Conservation (phyloP, 2,888 invertebrate genomes). For the Thymelicus acteon region DNA sequence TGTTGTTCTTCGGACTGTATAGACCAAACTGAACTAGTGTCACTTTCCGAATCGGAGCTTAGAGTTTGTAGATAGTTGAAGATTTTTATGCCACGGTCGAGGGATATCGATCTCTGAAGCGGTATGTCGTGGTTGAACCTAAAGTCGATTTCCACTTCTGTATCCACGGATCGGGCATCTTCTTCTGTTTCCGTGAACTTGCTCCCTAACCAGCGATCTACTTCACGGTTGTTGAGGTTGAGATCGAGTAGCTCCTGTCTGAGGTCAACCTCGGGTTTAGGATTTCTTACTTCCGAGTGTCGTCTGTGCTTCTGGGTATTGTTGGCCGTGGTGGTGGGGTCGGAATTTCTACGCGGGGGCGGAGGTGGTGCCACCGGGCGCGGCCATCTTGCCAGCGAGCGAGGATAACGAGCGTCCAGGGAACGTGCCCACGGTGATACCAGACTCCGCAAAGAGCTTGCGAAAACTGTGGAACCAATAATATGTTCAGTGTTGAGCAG, state of each 20-base stretch:
- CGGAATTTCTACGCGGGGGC: constrained; percentile 74
- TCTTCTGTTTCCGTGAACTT: constrained; percentile 61
- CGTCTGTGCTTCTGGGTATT: constrained; percentile 48
- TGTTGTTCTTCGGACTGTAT: constrained; percentile 56
- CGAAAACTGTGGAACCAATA: constrained; percentile 88
- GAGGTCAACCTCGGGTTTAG: constrained; percentile 62
- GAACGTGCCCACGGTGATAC: constrained; percentile 89
- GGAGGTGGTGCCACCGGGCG: constrained; percentile 72
- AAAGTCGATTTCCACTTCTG: constrained; percentile 47
- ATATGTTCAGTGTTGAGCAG: constrained; percentile 17
- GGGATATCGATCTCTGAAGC: constrained; percentile 68
- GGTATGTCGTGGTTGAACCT: constrained; percentile 67
- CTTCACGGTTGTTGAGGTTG: constrained; percentile 64
- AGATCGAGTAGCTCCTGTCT: constrained; percentile 69
- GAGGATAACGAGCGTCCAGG: constrained; percentile 92
- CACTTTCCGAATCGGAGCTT: constrained; percentile 59
- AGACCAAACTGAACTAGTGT: constrained; percentile 59
- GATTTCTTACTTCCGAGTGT: constrained; percentile 56
- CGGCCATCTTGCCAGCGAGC: constrained; percentile 90
- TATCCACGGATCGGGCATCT: constrained; percentile 38
- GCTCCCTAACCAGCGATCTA: constrained; percentile 68
- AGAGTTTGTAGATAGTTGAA: constrained; percentile 66
- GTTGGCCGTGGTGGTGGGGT: constrained; percentile 45
- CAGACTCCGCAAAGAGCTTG: constrained; percentile 93
- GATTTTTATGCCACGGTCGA: constrained; percentile 71